Conservation (phyloP, 2,113 vertebrate genomes). For the Haemorhous mexicanus region DNA sequence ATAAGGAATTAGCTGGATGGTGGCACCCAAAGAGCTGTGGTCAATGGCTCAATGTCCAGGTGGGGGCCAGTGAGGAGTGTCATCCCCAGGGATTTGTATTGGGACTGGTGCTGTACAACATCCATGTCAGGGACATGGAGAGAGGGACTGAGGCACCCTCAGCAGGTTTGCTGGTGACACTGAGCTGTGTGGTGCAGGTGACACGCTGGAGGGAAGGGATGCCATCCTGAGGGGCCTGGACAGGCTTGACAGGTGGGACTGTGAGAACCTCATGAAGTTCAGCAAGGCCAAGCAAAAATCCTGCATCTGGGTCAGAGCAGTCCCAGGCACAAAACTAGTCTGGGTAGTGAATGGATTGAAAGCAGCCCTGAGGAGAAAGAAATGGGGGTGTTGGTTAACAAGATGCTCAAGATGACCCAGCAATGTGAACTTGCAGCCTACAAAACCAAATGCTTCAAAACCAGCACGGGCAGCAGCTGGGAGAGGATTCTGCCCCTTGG, state of each 20-base stretch:
- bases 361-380: background rate
- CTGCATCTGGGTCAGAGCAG: rapidly evolving
- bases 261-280: background rate
- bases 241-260: background rate
- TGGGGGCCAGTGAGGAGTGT: background rate
- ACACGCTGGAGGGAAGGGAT: background rate
- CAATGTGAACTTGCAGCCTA: background rate
- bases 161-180: background rate
- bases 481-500: background rate
- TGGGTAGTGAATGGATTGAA: background rate
- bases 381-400: background rate
- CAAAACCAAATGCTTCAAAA: background rate
- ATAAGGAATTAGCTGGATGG: background rate
- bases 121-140: background rate
- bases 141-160: background rate
- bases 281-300: background rate
- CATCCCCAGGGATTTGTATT: background rate
- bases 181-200: background rate
- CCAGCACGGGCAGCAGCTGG: rapidly evolving
- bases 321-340: background rate
- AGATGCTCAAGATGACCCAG: background rate
- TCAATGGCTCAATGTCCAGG: background rate
- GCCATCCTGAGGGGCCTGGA: background rate
- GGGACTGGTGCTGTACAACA: rapidly evolving
- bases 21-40: background rate